These are phyloP conservation scores for Notamacropus eugenii DNA, from an alignment of 2,797 vertebrate species.

Conservation along the genomic window DNA sequence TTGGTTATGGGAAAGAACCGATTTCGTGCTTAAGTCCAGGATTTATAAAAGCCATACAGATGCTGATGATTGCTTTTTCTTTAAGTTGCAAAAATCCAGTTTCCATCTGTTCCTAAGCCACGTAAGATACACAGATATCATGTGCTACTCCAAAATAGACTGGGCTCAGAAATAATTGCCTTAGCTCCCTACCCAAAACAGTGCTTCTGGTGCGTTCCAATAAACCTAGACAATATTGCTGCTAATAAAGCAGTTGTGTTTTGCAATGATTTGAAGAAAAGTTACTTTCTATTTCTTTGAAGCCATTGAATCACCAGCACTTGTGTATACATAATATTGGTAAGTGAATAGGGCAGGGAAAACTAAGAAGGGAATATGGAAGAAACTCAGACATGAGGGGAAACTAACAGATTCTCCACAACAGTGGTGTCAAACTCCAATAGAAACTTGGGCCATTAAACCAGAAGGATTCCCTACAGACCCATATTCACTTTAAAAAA, in stretches of 20 bases:
- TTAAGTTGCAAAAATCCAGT: background rate
- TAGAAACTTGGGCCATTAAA: background rate
- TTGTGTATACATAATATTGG: background rate
- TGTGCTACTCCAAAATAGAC: background rate
- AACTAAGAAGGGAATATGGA: background rate
- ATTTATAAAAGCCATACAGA: background rate
- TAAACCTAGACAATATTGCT: background rate
- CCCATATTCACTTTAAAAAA: too few relatives aligned
- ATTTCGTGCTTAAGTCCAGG: background rate
- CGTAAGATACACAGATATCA: background rate
- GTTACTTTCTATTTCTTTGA: background rate
- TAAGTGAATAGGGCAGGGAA: background rate
- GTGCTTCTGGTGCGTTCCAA: background rate
- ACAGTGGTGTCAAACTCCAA: background rate
- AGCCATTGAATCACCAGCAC: background rate
- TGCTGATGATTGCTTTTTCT: background rate
- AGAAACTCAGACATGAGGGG: background rate
- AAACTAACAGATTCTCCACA: background rate
- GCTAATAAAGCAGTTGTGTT: background rate
- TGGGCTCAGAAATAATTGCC: background rate
- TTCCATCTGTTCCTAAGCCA: background rate
- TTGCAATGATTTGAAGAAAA: background rate
- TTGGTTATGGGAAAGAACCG: background rate
- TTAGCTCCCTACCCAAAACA: background rate
- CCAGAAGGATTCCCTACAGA: background rate